These are phyloP conservation scores for Lophochroa leadbeateri DNA, from an alignment of 2,113 vertebrate species.

Conservation along the genomic window DNA sequence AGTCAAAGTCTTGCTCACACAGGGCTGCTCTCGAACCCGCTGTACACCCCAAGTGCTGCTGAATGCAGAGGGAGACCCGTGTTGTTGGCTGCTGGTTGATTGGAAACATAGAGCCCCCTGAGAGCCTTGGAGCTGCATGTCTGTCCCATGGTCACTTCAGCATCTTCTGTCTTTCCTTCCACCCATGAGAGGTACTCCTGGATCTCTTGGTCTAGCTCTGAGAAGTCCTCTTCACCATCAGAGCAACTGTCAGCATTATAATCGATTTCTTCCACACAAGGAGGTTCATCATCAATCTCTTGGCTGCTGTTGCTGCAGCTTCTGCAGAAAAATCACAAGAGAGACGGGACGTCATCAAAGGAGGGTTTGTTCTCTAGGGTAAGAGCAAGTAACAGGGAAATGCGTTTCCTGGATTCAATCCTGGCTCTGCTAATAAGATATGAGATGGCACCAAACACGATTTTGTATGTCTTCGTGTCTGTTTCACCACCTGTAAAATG, in stretches of 20 bases:
- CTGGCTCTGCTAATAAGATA: background rate
- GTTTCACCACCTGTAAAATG: background rate
- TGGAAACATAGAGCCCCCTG: background rate
- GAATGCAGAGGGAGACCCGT: background rate
- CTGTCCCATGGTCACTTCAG: background rate
- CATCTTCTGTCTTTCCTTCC: conserved; percentile 20
- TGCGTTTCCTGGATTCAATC: background rate
- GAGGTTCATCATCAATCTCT: conserved; percentile 87
- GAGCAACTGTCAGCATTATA: conserved; percentile 74
- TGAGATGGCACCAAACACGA: background rate
- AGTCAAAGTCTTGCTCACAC: background rate
- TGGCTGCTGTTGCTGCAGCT: conserved; percentile 5
- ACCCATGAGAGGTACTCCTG: conserved; percentile 11
- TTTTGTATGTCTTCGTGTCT: background rate
- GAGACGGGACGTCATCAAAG: background rate
- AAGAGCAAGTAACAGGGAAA: background rate
- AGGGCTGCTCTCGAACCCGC: background rate
- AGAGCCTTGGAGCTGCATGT: background rate
- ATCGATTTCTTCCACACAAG: conserved; percentile 85
- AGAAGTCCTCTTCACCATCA: conserved; percentile 52
- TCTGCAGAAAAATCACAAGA: conserved; percentile 58
- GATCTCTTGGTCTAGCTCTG: conserved; percentile 69
- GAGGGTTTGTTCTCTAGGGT: background rate
- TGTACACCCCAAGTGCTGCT: background rate
- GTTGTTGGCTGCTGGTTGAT: background rate